Base-by-base conservation (phyloP, 2,888 invertebrate species). In the Ceramica pisi region DNA sequence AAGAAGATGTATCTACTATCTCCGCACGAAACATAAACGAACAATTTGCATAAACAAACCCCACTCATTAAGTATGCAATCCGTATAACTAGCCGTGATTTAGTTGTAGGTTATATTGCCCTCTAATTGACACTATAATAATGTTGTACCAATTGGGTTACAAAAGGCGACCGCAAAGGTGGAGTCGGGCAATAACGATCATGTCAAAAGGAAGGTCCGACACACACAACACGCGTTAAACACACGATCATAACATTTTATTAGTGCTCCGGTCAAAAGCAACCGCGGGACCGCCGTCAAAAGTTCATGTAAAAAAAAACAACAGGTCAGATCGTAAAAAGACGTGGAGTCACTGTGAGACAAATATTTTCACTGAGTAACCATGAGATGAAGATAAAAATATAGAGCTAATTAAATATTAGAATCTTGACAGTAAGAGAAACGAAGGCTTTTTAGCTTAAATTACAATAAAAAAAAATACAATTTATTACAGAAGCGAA, bases 191-290 rank as follows among this genome's bases (percentile, higher is more conserved):
- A 92, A 94, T 95, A 94, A 95, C 93, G 94, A 95, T 94, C 94
- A 93, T 95, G 95, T 95, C 95, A 95, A 95, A 95, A 94, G 92
- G 93, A 93, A 93, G 94, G 94, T 86, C 95, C 95, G 95, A 94
- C 95, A 93, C 92, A 94, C 90, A 91, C 92, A 94, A 94, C 94
- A 93, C 93, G 95, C 95, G 95, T 95, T 95, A 95, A 96, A 95
- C 96, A 95, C 93, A 95, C 95, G 94, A 94, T 94, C 94, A 95
- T 96, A 96, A 96, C 94, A 94, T 96, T 96, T 96, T 96, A 96
- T 96, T 96, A 95, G 96, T 94, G 94, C 92, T 90, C 91, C 92
- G 93, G 96, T 94, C 95, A 94, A 95, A 95, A 94, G 94, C 95
- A 93, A 94, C 94, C 95, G 94, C 94, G 92, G 89, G 93, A 92